phyloP scores from a whole-genome alignment of 2,888 invertebrate genomes.

The Prosapia bicincta region DNA sequence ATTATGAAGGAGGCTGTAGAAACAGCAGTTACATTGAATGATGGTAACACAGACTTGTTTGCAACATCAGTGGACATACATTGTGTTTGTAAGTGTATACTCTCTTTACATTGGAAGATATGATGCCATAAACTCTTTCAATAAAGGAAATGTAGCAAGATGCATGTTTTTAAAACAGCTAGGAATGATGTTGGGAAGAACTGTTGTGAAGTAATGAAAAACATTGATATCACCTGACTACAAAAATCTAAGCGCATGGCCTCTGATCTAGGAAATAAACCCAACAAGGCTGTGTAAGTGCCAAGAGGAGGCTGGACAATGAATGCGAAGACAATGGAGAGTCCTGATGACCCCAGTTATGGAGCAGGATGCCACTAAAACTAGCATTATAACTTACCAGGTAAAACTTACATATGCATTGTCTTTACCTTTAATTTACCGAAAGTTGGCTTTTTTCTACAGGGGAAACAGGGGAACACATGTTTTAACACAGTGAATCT shows the following conservation, averaged over 20 bases:
- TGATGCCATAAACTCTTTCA: neutral
- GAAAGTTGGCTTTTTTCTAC: neutral
- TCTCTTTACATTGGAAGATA: neutral
- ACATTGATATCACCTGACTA: neutral
- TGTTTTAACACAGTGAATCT: too few species aligned
- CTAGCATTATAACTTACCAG: neutral
- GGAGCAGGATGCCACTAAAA: conserved; percentile 2
- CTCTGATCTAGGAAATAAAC: neutral
- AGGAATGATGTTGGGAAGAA: neutral
- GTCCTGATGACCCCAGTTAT: conserved; percentile 4
- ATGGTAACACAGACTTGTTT: neutral
- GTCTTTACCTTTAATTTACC: neutral
- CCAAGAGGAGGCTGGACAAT: neutral
- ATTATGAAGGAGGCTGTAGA: conserved; percentile 11
- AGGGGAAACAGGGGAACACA: too few species aligned
- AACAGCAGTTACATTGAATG: neutral
- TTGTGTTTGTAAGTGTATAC: neutral
- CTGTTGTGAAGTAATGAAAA: neutral
- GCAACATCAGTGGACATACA: conserved; percentile 7
- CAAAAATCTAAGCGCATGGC: neutral
- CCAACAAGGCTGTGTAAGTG: neutral
- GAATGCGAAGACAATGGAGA: neutral
- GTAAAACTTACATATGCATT: neutral
- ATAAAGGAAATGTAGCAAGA: neutral
- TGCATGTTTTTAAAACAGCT: neutral